These are phyloP conservation scores for Sarotherodon lohbergeri DNA, from an alignment of 2,113 vertebrate species.

Conservation along the genomic window DNA sequence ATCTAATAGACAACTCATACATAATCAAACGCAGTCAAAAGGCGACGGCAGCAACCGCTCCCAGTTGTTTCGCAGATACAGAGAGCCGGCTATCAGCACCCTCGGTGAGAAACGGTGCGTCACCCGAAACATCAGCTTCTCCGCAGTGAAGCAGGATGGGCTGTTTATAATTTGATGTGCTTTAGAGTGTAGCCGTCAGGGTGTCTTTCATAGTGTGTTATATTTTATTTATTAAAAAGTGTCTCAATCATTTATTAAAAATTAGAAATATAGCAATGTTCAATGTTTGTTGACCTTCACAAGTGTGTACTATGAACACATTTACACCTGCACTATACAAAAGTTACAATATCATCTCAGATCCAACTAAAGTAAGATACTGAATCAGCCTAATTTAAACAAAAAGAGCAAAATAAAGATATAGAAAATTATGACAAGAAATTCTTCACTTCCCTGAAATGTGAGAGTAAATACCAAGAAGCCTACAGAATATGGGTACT, in stretches of 20 bases:
- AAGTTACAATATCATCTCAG: not conserved
- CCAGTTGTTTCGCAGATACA: not conserved
- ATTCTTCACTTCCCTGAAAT: not conserved
- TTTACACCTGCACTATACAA: not conserved
- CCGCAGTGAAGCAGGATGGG: not conserved
- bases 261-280: not conserved
- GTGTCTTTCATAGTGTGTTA: not conserved
- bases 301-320: not conserved
- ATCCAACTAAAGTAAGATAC: not conserved
- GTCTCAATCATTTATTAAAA: not conserved
- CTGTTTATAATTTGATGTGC: not conserved
- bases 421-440: not conserved
- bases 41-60: not conserved
- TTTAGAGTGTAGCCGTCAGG: not conserved
- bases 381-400: not conserved
- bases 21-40: slow-evolving; percentile 19
- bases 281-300: not conserved
- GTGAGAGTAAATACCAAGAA: not conserved
- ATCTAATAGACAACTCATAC: slow-evolving; percentile 53
- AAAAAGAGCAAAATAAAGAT: not conserved
- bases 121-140: not conserved
- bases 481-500: not conserved
- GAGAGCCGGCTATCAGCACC: not conserved
- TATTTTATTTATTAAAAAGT: not conserved
- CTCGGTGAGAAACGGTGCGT: not conserved